These are phyloP conservation scores for Fulmarus glacialis DNA, from an alignment of 2,113 vertebrate genomes.

Conservation along the genomic window DNA sequence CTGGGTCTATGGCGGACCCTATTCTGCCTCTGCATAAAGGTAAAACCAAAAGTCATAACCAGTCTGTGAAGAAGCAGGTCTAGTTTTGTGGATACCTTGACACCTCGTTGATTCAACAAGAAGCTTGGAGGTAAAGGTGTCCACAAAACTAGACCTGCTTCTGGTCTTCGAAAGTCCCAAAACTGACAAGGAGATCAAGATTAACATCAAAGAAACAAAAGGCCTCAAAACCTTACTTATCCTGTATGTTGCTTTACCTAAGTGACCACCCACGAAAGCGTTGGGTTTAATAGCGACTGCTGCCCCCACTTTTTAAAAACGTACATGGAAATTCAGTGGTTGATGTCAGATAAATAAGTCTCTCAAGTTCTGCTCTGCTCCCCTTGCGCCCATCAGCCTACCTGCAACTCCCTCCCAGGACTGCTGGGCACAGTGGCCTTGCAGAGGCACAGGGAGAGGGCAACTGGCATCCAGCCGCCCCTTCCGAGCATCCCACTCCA, in stretches of 20 bases:
- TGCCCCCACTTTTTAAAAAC: background rate
- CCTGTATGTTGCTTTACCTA: background rate
- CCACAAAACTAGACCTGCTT: background rate
- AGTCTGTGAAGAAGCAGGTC: background rate
- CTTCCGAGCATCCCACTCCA: background rate
- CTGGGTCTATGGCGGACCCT: rapidly evolving
- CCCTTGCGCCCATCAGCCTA: background rate
- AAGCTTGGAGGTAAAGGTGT: background rate
- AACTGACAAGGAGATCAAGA: background rate
- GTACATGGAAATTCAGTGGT: background rate
- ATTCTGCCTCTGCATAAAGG: background rate
- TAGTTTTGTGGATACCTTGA: background rate
- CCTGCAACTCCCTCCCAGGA: rapidly evolving
- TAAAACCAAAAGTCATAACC: background rate
- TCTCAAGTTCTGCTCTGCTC: background rate
- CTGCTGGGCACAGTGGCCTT: background rate
- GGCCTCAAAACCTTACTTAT: background rate
- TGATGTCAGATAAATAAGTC: background rate
- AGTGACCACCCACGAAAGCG: rapidly evolving
- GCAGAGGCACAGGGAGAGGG: background rate
- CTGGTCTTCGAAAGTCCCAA: background rate
- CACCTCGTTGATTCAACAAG: background rate
- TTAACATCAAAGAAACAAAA: background rate
- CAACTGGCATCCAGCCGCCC: rapidly evolving
- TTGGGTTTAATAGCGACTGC: background rate